Base-by-base conservation (phyloP, 2,888 invertebrate species). In the Galerucella calmariensis region DNA sequence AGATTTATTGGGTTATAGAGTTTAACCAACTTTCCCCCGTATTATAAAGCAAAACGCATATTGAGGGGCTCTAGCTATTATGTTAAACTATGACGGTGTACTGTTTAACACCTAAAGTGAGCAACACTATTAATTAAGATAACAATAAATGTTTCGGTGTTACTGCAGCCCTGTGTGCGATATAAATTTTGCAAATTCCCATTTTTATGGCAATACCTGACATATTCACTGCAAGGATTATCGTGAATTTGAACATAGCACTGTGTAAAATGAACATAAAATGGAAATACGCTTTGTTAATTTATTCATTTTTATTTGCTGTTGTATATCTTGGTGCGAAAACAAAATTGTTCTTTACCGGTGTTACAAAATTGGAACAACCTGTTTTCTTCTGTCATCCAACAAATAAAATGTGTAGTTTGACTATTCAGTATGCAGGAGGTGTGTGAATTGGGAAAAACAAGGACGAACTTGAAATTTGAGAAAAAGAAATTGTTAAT, bases 111-210 rank as follows among this genome's bases (percentile, higher is more conserved):
- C 78, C 78, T 68, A 76, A 62, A 78, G 76, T 73, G 77, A 74
- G 72, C 78, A 75, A 24, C 66, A 76, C 73, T 74, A 73, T 76
- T 73, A 78, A 76, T 76, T 78, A 76, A 76, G 73, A 75, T 76
- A 75, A 76, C 77, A 77, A 77, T 77, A 75, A 77, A 74, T 75
- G 77, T 70, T 72, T 75, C 68, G 70, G 59, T 73, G 72, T 72
- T 70, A 53, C 69, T 58, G 48, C 51, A 67, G 67, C 67, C 73
- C 73, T 35, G 58, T 67, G 70, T 67, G 70, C 73, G 67, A 73
- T 63, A 75, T 77, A 77, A 77, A 77, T 77, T 75, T 74, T 53
- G 72, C 75, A 75, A 75, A 75, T 75, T 77, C 74, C 72, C 20
- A 72, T 77, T 77, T 77, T 77, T 77, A 77, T 75, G 53, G 69